A percentile compares a stretch with the other conserved stretches of the same genome.
These are phyloP conservation scores for Amphimallon solstitiale DNA, from an alignment of 2,888 invertebrate genomes.

Conservation along the genomic window DNA sequence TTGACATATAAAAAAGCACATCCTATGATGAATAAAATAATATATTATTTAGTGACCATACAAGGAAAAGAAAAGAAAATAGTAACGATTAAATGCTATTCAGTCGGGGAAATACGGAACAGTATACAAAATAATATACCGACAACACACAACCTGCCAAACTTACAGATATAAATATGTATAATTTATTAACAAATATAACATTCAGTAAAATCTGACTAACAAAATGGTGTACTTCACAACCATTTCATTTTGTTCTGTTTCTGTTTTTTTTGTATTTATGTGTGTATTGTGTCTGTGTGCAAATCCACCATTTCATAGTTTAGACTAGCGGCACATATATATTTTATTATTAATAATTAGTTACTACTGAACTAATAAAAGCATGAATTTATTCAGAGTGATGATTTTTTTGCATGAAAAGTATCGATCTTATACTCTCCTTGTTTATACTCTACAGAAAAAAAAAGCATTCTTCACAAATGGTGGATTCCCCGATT, in stretches of 20 bases:
- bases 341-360: conserved; percentile 56
- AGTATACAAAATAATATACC: conserved; percentile 50
- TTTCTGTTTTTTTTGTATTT: not conserved
- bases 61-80: conserved; percentile 7
- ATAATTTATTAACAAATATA: conserved; percentile 63
- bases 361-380: conserved; percentile 60
- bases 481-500: too few relatives aligned
- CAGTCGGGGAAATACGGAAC: conserved; percentile 26
- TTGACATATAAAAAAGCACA: too few relatives aligned
- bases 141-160: conserved; percentile 54
- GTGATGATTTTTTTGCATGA: conserved; percentile 44
- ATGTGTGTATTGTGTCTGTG: conserved; percentile 24
- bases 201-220: conserved; percentile 61
- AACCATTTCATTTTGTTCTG: conserved; percentile 26
- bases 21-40: not conserved
- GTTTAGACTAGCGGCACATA: conserved; percentile 58
- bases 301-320: conserved; percentile 43
- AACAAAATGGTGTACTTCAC: conserved; percentile 50
- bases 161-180: conserved; percentile 60
- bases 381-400: conserved; percentile 56
- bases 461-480: too few relatives aligned
- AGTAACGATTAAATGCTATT: conserved; percentile 30
- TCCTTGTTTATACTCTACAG: too few relatives aligned
- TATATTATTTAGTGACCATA: not conserved
- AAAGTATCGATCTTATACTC: too few relatives aligned